phyloP scores from a whole-genome alignment of 2,888 invertebrate species.

The Rotaria sp. region DNA sequence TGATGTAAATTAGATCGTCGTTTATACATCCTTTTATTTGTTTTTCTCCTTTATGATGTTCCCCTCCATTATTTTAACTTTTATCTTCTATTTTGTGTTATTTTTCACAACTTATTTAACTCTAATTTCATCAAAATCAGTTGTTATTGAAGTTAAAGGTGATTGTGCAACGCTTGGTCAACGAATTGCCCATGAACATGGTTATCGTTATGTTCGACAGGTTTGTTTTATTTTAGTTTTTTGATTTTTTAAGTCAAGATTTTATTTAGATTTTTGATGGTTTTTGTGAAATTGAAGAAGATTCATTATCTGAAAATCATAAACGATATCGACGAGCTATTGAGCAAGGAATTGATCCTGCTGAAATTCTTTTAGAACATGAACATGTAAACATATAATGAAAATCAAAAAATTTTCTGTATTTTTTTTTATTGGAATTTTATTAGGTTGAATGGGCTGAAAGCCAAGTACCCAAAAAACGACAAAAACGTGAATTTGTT shows the following conservation, averaged over 20 bases:
- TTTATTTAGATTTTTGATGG: not conserved
- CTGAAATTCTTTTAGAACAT: not conserved
- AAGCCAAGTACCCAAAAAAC: not conserved
- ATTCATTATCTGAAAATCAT: not conserved
- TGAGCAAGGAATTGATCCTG: not conserved
- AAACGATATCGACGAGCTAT: not conserved
- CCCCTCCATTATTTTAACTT: not conserved
- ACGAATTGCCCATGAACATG: not conserved
- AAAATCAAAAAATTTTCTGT: not conserved
- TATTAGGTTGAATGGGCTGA: not conserved
- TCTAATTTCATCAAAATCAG: not conserved
- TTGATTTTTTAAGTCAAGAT: no score
- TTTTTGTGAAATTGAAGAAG: constrained; percentile 18
- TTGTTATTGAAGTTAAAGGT: constrained; percentile 10
- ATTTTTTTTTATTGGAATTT: not conserved
- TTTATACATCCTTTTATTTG: not conserved
- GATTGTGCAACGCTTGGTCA: not conserved
- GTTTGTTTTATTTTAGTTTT: not conserved
- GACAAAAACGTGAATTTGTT: constrained; percentile 1
- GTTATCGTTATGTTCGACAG: not conserved
- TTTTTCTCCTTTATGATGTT: not conserved
- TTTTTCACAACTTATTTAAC: not conserved
- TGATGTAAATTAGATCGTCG: not conserved
- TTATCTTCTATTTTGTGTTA: not conserved
- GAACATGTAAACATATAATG: not conserved